Evolutionary conservation across 2,113 vertebrate species (phyloP), one percentile per base, ranked within the genome.

Genomic region (Mormyrus iriodes): DNA sequence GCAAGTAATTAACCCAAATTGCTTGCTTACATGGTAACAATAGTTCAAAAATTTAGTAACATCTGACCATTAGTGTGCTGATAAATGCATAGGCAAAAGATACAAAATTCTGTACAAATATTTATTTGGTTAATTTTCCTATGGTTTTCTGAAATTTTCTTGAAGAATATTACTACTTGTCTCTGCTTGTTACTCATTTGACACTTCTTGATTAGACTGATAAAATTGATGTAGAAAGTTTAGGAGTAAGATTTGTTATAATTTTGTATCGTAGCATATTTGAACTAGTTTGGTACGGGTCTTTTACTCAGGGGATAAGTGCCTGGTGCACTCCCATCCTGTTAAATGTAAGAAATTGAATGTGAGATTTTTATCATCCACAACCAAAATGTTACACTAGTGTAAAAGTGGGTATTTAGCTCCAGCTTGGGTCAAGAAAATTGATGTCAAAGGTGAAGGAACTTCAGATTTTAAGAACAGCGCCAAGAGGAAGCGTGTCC

Each of bases 301-400:
- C 92, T 92, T 85, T 90, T 52, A 87, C 90, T 93, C 94, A 92
- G 53, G 89, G 90, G 95, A 94, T 87, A 86, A 90, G 12, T 69
- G 87, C 90, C 92, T 90, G 49, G 93, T 93, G 93, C 93, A 93
- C 95, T 94, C 95, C 95, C n/a, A n/a, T 95, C 95, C 95, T 95
- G 95, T 96, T 53, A n/a, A 53, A 53, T 53, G 52, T n/a, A 19
- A 53, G 1, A 53, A 53, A 53, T 15, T 53, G 0, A 53, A 53
- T 48, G 9, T 53, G 52, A 53, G 51, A 53, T 53, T 53, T 53
- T 53, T 53, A 4, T 53, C 51, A 10, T 53, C 8, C 51, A 53
- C 3, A 53, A 19, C 17, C 52, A 53, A 53, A 13, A 53, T 17
- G 52, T 15, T 53, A 53, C 52, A n/a, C n/a, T n/a, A n/a, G n/a